phyloP scores from a whole-genome alignment of 2,113 vertebrate species.

The Cyanoliseus patagonus region DNA sequence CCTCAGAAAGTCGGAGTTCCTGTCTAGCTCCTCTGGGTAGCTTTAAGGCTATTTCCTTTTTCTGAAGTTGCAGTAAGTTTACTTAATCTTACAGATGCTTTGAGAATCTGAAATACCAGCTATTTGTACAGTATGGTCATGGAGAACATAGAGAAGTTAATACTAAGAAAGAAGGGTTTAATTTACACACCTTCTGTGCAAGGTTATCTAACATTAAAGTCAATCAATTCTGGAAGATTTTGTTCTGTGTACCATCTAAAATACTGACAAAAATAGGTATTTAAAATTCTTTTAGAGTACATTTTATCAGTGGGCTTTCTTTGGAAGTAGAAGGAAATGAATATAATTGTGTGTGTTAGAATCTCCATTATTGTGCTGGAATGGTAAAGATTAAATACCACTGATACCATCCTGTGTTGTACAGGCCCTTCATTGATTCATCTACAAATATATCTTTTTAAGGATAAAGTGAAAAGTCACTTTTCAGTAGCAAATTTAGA shows the following conservation, averaged over 20 bases:
- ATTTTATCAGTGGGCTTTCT: background rate
- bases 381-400: background rate
- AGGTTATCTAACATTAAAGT: background rate
- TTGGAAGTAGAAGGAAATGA: background rate
- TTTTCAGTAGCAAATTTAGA: background rate
- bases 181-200: background rate
- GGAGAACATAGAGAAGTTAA: background rate
- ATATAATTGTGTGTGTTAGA: background rate
- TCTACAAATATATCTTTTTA: background rate
- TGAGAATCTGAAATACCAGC: background rate
- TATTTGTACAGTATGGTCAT: background rate
- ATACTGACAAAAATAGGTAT: background rate
- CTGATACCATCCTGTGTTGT: background rate
- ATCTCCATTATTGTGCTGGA: background rate
- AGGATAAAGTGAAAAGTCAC: background rate
- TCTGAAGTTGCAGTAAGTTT: background rate
- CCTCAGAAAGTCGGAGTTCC: background rate
- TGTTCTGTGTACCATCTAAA: background rate
- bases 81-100: background rate
- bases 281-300: background rate
- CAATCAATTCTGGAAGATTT: background rate
- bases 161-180: background rate
- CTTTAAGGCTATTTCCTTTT: background rate
- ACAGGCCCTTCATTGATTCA: background rate
- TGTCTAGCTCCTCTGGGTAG: background rate